Conservation (phyloP, 2,113 vertebrate species). For the Corvus cornix region DNA sequence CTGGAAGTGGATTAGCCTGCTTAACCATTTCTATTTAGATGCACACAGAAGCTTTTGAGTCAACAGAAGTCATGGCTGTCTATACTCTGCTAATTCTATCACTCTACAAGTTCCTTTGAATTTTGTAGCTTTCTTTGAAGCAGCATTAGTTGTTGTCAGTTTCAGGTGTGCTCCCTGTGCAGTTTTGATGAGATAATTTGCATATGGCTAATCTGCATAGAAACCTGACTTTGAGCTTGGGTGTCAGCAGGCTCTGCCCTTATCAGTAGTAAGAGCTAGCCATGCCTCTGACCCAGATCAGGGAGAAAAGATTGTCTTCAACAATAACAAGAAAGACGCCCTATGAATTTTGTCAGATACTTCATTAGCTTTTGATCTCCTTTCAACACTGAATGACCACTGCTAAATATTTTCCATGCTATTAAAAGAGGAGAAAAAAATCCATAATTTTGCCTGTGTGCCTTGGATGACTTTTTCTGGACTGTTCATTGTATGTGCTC, state of each 20-base stretch:
- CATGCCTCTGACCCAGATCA: background rate
- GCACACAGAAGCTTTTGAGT: background rate
- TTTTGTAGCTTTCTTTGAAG: background rate
- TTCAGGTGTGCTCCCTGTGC: background rate
- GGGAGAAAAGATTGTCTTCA: background rate
- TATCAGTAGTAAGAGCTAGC: background rate
- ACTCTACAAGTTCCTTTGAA: background rate
- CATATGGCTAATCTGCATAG: background rate
- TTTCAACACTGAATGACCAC: background rate
- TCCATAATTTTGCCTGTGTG: accelerated
- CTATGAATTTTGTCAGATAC: background rate
- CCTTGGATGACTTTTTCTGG: background rate
- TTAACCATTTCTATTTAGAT: background rate
- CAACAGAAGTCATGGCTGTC: accelerated
- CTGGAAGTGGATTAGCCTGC: background rate
- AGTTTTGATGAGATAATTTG: background rate
- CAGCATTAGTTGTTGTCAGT: background rate
- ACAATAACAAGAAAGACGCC: background rate
- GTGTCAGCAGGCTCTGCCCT: background rate
- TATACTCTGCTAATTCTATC: background rate
- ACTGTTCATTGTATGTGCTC: background rate
- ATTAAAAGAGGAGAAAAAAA: background rate
- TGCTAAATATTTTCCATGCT: background rate
- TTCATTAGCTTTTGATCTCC: background rate
- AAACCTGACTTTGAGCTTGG: background rate